phyloP scores from a whole-genome alignment of 2,113 vertebrate species.

The Xenotilapia caudafasciata region DNA sequence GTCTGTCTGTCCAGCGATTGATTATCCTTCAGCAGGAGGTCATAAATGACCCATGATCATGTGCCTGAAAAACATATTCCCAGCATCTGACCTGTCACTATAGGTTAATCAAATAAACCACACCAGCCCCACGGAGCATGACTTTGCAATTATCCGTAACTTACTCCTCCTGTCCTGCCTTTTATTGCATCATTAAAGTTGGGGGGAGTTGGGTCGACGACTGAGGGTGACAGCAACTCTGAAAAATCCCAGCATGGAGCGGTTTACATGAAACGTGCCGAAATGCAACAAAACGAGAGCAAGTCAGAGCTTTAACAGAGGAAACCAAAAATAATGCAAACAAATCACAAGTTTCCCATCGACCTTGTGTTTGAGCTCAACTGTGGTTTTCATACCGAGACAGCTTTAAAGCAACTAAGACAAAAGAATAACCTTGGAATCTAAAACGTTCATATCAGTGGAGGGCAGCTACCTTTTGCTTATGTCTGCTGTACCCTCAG shows the following conservation, averaged over 20 bases:
- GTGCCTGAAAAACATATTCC: conserved; percentile 26
- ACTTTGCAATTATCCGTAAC: conserved; percentile 47
- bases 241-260: neutral
- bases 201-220: neutral
- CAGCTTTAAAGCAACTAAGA: neutral
- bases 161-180: conserved; percentile 6
- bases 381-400: neutral
- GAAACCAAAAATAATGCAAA: neutral
- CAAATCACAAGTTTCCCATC: neutral
- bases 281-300: neutral
- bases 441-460: accelerated
- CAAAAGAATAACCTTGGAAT: neutral
- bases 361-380: neutral
- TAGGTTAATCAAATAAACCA: conserved; percentile 56
- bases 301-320: neutral
- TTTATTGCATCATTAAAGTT: conserved; percentile 37
- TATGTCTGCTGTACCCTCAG: neutral
- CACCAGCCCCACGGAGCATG: neutral
- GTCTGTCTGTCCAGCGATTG: conserved; percentile 15
- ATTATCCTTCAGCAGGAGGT: conserved; percentile 21
- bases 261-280: neutral
- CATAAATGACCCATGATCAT: conserved; percentile 45
- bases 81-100: conserved; percentile 37
- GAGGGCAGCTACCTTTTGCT: neutral
- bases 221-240: neutral